Percentiles rank a stretch among this genome's conserved stretches.
phyloP scores from a whole-genome alignment of 2,113 vertebrate genomes.

The Barnardius zonarius region DNA sequence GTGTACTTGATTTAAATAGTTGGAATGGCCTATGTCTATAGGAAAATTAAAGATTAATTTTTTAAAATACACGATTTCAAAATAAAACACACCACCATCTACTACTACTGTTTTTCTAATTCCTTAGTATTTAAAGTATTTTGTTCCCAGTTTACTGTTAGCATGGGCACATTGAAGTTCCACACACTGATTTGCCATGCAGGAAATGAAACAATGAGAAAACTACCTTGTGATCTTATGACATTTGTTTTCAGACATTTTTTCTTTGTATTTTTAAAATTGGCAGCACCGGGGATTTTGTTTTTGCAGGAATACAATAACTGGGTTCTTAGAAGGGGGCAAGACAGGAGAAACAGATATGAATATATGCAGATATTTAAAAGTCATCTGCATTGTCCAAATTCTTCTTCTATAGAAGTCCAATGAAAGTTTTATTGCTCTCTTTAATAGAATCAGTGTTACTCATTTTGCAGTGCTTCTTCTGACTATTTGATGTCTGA shows the following conservation, averaged over 20 bases:
- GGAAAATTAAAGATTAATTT: too few relatives aligned
- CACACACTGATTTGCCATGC: not conserved
- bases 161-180: not conserved
- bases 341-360: not conserved
- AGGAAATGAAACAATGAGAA: not conserved
- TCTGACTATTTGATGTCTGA: not conserved
- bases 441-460: not conserved
- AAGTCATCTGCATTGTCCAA: not conserved
- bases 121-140: not conserved
- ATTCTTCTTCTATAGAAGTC: not conserved
- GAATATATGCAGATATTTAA: not conserved
- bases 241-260: not conserved
- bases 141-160: not conserved
- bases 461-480: not conserved
- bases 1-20: too few relatives aligned
- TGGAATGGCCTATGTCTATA: too few relatives aligned
- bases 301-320: not conserved
- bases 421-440: not conserved
- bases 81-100: not conserved
- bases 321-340: not conserved
- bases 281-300: not conserved
- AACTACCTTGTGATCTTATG: not conserved
- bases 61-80: not conserved
- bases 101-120: not conserved
- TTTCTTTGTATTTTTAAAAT: conserved; percentile 27